These are phyloP conservation scores for Apis mellifera DNA, from an alignment of 1,140 invertebrate species.

Conservation along the genomic window Amel_HAv3.1 CM009940.2:9073001-9073500, in stretches of 20 bases:
- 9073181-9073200: constrained; percentile 34
- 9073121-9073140: constrained; percentile 62
- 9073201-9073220: constrained; percentile 45
- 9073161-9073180: constrained; percentile 20
- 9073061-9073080: constrained; percentile 57
- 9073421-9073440: too few species aligned
- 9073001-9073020: too few species aligned
- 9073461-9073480: too few species aligned
- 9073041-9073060: not conserved
- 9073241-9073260: constrained; percentile 56
- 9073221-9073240: constrained; percentile 43
- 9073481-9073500: too few species aligned
- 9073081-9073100: constrained; percentile 71
- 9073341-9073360: not conserved
- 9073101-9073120: constrained; percentile 73
- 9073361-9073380: too few species aligned
- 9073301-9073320: not conserved
- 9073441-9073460: too few species aligned
- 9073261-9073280: constrained; percentile 38
- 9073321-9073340: not conserved
- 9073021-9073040: too few species aligned
- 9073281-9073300: constrained; percentile 38
- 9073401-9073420: too few species aligned
- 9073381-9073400: not conserved
- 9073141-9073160: constrained; percentile 58